These are phyloP conservation scores for Xiphophorus couchianus DNA, from an alignment of 2,113 vertebrate species.

Conservation along the genomic window DNA sequence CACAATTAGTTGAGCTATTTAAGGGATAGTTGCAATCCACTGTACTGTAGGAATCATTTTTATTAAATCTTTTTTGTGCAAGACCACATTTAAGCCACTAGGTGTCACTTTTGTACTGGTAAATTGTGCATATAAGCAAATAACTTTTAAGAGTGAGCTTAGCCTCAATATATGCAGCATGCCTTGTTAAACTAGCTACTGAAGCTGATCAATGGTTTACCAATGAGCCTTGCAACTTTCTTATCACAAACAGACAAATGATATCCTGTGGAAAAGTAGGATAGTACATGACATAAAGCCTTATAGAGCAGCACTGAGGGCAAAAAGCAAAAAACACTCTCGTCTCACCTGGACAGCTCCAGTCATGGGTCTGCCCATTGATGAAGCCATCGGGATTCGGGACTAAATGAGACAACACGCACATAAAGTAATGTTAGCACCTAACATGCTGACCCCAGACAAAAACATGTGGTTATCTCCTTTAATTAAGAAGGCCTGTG, in stretches of 20 bases:
- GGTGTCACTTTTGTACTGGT: no score
- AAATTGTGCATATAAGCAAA: not conserved
- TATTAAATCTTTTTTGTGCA: no score
- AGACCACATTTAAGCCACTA: no score
- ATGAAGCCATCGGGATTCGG: constrained; percentile 84
- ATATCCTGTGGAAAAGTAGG: not conserved
- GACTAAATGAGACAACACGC: constrained; percentile 75
- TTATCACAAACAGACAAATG: not conserved
- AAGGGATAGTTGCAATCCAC: no score
- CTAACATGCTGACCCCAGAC: not conserved
- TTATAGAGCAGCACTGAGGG: not conserved
- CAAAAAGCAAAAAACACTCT: not conserved
- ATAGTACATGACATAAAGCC: not conserved
- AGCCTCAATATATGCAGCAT: not conserved
- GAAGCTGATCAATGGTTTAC: not conserved
- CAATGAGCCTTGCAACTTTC: not conserved
- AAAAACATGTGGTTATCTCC: not conserved
- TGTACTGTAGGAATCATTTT: no score
- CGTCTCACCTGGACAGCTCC: constrained; percentile 88
- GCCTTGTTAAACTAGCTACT: no score
- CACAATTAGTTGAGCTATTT: no score
- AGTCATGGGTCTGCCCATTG: constrained; percentile 90
- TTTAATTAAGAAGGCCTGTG: not conserved
- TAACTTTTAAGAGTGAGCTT: not conserved
- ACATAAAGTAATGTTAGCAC: not conserved